Conservation (phyloP, 2,888 invertebrate species). For the Linyphia triangularis region DNA sequence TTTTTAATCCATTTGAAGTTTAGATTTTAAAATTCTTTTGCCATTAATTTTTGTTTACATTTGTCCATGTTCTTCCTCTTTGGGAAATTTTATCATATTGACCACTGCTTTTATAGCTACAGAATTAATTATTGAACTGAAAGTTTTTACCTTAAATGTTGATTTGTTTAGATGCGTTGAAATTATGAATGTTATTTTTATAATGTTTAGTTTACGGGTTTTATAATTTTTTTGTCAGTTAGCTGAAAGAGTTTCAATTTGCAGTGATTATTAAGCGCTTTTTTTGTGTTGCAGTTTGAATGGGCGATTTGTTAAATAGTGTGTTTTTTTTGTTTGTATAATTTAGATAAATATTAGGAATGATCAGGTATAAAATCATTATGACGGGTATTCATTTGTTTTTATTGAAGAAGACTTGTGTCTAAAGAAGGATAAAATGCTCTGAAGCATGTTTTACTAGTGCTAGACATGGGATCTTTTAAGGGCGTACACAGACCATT, state of each 20-base stretch:
- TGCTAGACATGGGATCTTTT: slow-evolving; percentile 34
- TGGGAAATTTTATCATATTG: not conserved
- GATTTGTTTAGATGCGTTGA: not conserved
- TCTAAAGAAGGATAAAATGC: not conserved
- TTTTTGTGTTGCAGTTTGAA: not conserved
- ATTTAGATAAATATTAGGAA: slow-evolving; percentile 14
- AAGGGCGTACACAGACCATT: slow-evolving; percentile 27
- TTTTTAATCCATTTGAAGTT: not conserved
- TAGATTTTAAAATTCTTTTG: not conserved
- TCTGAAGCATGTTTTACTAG: slow-evolving; percentile 13
- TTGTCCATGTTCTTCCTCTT: not conserved
- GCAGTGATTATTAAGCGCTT: not conserved
- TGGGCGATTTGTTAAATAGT: not conserved
- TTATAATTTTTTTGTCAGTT: not conserved
- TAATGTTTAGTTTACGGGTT: not conserved
- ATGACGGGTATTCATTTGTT: slow-evolving; percentile 65
- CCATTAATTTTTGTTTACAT: not conserved
- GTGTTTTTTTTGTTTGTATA: not conserved
- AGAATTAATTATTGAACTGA: not conserved
- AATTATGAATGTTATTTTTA: not conserved
- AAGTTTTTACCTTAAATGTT: not conserved
- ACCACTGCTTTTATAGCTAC: not conserved
- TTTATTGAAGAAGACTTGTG: not conserved
- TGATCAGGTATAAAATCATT: slow-evolving; percentile 46
- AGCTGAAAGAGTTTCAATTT: not conserved